A percentile compares a stretch with the other conserved stretches of the same genome.
Evolutionary conservation across 2,888 invertebrate genomes (phyloP).

Genomic region (Caenorhabditis wallacei): DNA sequence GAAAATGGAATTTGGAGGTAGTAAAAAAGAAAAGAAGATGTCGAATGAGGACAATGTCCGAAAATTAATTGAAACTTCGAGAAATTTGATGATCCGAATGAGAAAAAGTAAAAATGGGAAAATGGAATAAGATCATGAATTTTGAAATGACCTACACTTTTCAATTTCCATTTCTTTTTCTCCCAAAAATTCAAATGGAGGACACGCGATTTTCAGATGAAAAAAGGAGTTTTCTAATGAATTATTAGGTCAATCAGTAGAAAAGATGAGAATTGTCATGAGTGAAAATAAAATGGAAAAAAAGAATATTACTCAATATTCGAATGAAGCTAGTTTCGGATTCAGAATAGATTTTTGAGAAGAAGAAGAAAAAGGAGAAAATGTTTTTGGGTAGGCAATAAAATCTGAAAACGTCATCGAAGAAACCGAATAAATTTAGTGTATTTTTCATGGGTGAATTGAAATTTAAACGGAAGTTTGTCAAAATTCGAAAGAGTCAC

Average conservation of each 20-base stretch:
- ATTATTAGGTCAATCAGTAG: conserved; percentile 50
- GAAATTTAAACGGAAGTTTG: conserved; percentile 47
- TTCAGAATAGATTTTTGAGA: background rate
- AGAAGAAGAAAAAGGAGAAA: conserved; percentile 1
- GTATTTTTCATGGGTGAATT: conserved; percentile 34
- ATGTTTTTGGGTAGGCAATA: conserved; percentile 3
- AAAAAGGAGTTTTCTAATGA: conserved; percentile 6
- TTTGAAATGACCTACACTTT: conserved; percentile 21
- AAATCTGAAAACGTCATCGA: conserved; percentile 24
- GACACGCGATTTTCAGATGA: conserved; percentile 2
- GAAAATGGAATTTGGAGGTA: conserved; percentile 33
- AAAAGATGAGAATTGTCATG: conserved; percentile 18
- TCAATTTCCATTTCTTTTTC: background rate
- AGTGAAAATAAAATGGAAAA: conserved; percentile 28
- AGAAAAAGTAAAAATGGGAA: conserved; percentile 8
- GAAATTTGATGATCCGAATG: conserved; percentile 14
- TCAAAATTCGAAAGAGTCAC: conserved; percentile 6
- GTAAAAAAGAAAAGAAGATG: conserved; percentile 16
- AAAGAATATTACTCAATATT: conserved; percentile 29
- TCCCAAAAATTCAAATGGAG: background rate
- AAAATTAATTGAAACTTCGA: conserved; percentile 50
- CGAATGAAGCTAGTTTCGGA: conserved; percentile 51
- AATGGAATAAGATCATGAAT: conserved; percentile 1
- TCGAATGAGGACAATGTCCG: conserved; percentile 37
- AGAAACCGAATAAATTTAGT: conserved; percentile 6